These are phyloP conservation scores for Stenodema calcarata DNA, from an alignment of 2,888 invertebrate species.

Conservation along the genomic window DNA sequence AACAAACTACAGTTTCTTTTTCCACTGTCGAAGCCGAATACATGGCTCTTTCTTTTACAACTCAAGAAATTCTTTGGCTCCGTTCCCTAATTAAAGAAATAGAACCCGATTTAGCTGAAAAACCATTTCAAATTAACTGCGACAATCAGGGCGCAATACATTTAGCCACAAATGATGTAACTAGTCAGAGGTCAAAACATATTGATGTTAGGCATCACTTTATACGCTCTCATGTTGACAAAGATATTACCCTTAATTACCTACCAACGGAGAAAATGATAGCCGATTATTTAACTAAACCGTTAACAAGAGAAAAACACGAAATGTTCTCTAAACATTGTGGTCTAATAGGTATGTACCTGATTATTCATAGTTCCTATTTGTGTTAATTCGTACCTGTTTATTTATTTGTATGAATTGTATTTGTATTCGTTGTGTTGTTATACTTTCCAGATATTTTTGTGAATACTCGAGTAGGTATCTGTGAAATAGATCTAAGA, in stretches of 20 bases:
- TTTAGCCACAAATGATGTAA: constrained; percentile 9
- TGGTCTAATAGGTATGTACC: too few relatives aligned
- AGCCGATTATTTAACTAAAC: background rate
- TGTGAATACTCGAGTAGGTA: too few relatives aligned
- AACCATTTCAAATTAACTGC: background rate
- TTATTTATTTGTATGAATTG: too few relatives aligned
- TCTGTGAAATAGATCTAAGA: too few relatives aligned
- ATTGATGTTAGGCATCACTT: constrained; percentile 35
- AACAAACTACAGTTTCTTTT: constrained; percentile 7
- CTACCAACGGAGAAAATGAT: background rate
- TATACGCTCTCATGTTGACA: background rate
- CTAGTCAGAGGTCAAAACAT: constrained; percentile 20
- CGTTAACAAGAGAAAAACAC: background rate
- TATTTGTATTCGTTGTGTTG: too few relatives aligned
- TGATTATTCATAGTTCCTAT: too few relatives aligned
- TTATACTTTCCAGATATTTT: too few relatives aligned
- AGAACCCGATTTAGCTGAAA: background rate
- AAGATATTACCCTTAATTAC: background rate
- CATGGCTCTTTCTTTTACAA: background rate
- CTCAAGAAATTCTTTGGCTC: constrained; percentile 14
- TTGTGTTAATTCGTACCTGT: too few relatives aligned
- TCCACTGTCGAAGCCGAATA: constrained; percentile 29
- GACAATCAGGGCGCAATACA: constrained; percentile 18
- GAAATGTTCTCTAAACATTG: background rate
- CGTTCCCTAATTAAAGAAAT: background rate